Base-by-base conservation (phyloP, 2,888 invertebrate genomes). In the Ormyrus nitidulus region DNA sequence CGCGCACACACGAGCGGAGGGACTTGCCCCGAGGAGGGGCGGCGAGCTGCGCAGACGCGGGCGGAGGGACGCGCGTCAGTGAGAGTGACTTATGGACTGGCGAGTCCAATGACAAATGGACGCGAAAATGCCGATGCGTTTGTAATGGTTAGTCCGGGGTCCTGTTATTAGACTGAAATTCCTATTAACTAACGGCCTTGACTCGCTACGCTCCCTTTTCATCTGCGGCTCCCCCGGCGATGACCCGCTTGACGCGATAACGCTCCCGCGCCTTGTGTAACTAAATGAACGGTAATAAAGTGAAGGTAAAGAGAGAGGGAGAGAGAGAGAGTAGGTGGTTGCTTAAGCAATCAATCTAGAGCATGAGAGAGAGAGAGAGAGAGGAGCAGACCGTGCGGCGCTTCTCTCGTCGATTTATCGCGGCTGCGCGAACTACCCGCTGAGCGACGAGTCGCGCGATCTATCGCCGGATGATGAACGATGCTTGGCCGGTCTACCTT, bases 51-150 rank as follows among this genome's bases (percentile, higher is more conserved):
- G 49, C 59, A 10, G 8, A 65, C 53, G 66, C 58, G 6, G 4
- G 34, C 34, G 34, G 34, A 34, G 10, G 11, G n/a, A 51, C 19
- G 49, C 13, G 70, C 13, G 70, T 53, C 61, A 70, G 61, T 51
- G 34, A 70, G 76, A 76, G 72, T 81, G 79, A 79, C 79, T 79
- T 79, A 81, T 76, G 70, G 65, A 79, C 64, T 54, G 48, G 58
- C 64, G 49, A 65, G 65, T 70, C 76, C 58, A 76, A 79, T 79
- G 81, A 79, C 79, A 81, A 81, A 81, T 81, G 72, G 72, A 76
- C 11, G 44, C 51, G 80, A 76, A 76, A 76, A 80, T 61, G 71
- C 76, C 80, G 80, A 80, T 80, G 58, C 77, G 70, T 64, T 64
- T 64, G 77, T 58, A 70, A 62, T 77, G 70, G 77, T 70, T 58